Evolutionary conservation across 1,140 invertebrate species (phyloP).

Genomic region (Tetramorium simillimum): DNA sequence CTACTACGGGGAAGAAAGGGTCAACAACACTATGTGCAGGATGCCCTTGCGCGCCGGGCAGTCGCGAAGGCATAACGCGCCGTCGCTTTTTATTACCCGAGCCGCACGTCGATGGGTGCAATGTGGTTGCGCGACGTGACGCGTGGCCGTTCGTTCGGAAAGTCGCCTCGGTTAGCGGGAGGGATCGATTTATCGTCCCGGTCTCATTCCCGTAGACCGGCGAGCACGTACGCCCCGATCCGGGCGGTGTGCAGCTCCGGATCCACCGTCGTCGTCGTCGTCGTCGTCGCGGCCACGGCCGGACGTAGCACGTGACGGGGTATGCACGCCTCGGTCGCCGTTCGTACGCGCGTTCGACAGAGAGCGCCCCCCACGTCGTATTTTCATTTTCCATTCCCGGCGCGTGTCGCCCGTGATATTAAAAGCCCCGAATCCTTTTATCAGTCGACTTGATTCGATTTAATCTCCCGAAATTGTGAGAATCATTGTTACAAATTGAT

Average conservation of each 20-base stretch:
- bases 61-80: conserved; percentile 31
- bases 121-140: conserved; percentile 21
- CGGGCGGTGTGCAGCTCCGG: neutral
- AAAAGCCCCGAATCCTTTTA: neutral
- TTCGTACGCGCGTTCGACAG: too few relatives aligned
- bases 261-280: neutral
- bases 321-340: neutral
- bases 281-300: neutral
- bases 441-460: conserved; percentile 8
- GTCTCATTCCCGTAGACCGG: conserved; percentile 38
- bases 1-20: neutral
- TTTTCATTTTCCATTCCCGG: neutral
- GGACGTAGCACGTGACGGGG: neutral
- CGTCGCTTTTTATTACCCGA: conserved; percentile 35
- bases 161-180: conserved; percentile 16
- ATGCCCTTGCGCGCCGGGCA: conserved; percentile 16
- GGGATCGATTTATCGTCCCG: conserved; percentile 58
- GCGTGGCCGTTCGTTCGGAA: conserved; percentile 25
- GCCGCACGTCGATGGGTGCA: conserved; percentile 1
- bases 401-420: neutral
- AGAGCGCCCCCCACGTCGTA: neutral
- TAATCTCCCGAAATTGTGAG: neutral
- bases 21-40: conserved; percentile 14
- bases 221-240: neutral
- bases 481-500: conserved; percentile 13